Conservation (phyloP, 2,113 vertebrate species). For the Theristicus caerulescens region DNA sequence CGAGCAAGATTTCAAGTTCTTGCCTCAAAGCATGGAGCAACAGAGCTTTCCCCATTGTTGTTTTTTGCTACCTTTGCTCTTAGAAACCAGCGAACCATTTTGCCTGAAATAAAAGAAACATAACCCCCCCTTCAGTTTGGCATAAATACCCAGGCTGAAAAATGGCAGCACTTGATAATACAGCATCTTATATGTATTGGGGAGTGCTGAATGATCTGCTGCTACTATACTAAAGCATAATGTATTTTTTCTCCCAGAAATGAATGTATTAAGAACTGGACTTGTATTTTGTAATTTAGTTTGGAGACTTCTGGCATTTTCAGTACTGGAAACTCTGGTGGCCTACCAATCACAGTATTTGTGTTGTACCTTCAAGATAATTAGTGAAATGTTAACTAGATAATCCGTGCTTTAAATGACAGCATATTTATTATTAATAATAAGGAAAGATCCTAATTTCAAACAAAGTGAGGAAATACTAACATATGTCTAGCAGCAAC, state of each 20-base stretch:
- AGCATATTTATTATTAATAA: background rate
- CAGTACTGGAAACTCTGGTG: background rate
- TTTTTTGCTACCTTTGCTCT: background rate
- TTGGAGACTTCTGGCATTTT: background rate
- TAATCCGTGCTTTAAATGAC: background rate
- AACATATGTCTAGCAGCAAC: background rate
- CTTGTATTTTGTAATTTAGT: background rate
- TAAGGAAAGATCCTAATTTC: background rate
- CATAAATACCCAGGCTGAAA: background rate
- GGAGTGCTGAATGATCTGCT: background rate
- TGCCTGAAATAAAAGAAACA: background rate
- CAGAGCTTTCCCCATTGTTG: background rate
- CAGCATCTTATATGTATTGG: background rate
- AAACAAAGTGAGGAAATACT: background rate
- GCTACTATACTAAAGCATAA: background rate
- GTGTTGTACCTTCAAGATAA: background rate
- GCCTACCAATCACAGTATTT: background rate
- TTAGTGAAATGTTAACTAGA: background rate
- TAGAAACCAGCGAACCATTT: background rate
- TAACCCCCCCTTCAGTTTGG: rapidly evolving
- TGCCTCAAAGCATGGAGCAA: background rate
- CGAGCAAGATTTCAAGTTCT: background rate
- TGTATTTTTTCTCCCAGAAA: background rate
- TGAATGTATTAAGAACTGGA: background rate
- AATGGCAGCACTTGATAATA: background rate